phyloP scores from a whole-genome alignment of 2,888 invertebrate genomes.

The Pandemis heparana region DNA sequence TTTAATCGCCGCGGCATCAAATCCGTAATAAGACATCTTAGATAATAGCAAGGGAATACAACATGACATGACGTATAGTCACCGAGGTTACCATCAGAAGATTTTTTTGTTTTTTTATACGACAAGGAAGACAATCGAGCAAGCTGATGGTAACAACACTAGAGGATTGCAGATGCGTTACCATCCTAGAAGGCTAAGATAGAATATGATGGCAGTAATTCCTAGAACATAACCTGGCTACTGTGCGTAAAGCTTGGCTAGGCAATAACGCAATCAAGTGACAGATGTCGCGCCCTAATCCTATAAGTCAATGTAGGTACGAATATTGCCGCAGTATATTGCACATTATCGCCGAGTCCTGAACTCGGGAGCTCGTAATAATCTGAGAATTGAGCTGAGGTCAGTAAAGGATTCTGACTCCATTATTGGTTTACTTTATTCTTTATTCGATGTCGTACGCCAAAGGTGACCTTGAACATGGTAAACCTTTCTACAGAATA shows the following conservation, averaged over 20 bases:
- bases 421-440: slow-evolving; percentile 38
- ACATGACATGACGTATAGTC: too few species aligned
- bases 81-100: too few species aligned
- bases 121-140: too few species aligned
- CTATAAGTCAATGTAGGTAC: slow-evolving; percentile 51
- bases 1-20: too few species aligned
- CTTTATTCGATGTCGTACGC: neutral
- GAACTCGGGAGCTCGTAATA: slow-evolving; percentile 43
- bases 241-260: slow-evolving; percentile 25
- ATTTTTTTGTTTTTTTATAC: too few species aligned
- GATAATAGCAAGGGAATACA: too few species aligned
- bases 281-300: slow-evolving; percentile 54
- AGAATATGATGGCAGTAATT: too few species aligned
- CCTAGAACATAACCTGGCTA: slow-evolving; percentile 10
- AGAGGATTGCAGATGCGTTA: too few species aligned
- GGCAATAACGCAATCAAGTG: slow-evolving; percentile 47
- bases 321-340: slow-evolving; percentile 48
- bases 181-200: too few species aligned
- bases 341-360: slow-evolving; percentile 43
- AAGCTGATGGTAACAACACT: too few species aligned
- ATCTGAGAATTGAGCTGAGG: slow-evolving; percentile 45
- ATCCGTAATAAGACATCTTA: too few species aligned
- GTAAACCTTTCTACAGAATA: neutral
- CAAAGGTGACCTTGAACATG: neutral
- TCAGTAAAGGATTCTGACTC: slow-evolving; percentile 44